Conservation (phyloP, 2,888 invertebrate species). For the Acrobasis consociella region DNA sequence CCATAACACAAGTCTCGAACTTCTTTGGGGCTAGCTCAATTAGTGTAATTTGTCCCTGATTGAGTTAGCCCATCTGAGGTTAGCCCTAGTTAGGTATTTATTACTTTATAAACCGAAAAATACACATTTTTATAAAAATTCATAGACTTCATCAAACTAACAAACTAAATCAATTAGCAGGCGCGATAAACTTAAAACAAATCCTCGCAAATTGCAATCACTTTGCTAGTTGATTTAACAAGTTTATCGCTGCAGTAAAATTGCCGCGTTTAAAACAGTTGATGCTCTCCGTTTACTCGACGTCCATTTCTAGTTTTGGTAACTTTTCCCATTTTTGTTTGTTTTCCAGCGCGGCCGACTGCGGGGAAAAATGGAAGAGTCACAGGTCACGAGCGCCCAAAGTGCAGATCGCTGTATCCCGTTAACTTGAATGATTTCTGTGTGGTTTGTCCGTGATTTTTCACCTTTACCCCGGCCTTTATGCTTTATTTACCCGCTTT, state of each 20-base stretch:
- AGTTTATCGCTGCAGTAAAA: constrained; percentile 14
- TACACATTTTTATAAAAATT: too few relatives aligned
- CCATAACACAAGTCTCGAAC: too few relatives aligned
- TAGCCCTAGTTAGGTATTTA: too few relatives aligned
- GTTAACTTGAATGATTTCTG: constrained; percentile 70
- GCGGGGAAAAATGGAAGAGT: constrained; percentile 55
- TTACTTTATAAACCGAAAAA: too few relatives aligned
- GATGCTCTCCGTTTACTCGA: constrained; percentile 3
- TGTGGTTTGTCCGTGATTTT: constrained; percentile 64
- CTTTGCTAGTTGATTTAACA: constrained; percentile 17
- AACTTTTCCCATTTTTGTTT: constrained; percentile 23
- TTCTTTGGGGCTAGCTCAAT: too few relatives aligned
- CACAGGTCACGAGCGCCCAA: constrained; percentile 58
- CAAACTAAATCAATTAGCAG: background rate
- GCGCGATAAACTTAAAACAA: constrained; percentile 1
- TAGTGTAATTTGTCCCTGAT: too few relatives aligned
- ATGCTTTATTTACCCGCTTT: constrained; percentile 45
- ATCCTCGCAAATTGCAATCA: constrained; percentile 13
- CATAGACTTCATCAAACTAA: too few relatives aligned
- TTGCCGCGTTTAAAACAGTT: constrained; percentile 11
- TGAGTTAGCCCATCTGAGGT: too few relatives aligned
- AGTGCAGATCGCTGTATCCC: constrained; percentile 68
- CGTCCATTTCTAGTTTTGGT: constrained; percentile 20
- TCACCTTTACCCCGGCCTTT: constrained; percentile 50
- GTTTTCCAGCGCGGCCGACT: constrained; percentile 21